These are phyloP conservation scores for Seladonia tumulorum DNA, from an alignment of 2,888 invertebrate species.

Conservation along the genomic window DNA sequence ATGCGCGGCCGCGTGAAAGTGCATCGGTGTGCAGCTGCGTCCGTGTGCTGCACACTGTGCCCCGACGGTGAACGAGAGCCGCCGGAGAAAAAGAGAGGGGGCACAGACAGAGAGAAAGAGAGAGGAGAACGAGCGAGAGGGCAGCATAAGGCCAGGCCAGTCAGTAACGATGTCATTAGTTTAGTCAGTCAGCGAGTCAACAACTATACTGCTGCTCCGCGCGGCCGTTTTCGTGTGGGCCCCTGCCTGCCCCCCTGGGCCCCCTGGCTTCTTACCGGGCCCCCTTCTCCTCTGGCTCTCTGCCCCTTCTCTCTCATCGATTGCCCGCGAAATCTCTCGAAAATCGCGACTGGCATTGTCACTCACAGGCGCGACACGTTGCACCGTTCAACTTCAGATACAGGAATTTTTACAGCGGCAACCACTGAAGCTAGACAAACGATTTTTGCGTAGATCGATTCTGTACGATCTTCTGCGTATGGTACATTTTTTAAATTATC, in stretches of 20 bases:
- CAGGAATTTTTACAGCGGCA: background rate
- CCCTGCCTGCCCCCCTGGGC: conserved; percentile 28
- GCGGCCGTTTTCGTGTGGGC: conserved; percentile 70
- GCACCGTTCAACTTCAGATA: background rate
- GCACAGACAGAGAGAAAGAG: conserved; percentile 8
- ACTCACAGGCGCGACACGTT: background rate
- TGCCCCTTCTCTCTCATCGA: background rate
- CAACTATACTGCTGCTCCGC: conserved; percentile 77
- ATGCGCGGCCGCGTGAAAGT: conserved; percentile 66
- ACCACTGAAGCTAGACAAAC: background rate
- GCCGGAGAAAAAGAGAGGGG: conserved; percentile 20
- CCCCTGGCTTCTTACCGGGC: conserved; percentile 51
- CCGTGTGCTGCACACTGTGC: conserved; percentile 28
- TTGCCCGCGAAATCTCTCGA: conserved; percentile 19
- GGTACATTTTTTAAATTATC: background rate
- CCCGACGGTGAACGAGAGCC: conserved; percentile 3
- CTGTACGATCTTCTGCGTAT: background rate
- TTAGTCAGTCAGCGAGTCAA: conserved; percentile 83
- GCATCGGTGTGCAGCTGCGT: conserved; percentile 42
- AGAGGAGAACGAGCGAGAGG: conserved; percentile 60
- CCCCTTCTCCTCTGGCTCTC: conserved; percentile 5
- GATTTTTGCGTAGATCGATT: background rate
- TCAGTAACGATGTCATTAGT: conserved; percentile 83
- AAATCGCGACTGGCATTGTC: conserved; percentile 47
- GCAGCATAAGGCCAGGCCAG: conserved; percentile 79